Evolutionary conservation across 2,888 invertebrate genomes (phyloP).

Genomic region (Bellardia bayeri): DNA sequence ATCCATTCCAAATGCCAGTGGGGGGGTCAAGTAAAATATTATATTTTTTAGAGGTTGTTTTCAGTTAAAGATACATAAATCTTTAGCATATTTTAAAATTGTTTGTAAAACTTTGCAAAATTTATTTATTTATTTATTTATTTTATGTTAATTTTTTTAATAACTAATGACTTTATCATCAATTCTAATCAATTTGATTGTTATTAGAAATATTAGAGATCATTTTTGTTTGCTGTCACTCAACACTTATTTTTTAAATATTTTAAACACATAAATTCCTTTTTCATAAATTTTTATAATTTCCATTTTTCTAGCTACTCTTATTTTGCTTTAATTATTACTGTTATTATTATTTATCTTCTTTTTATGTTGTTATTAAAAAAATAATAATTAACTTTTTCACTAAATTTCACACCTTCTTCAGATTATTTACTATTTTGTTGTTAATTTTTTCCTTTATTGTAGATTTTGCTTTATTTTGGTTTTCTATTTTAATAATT

Average conservation of each 20-base stretch:
- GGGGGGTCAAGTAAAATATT: background rate
- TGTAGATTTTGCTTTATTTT: slow-evolving; percentile 31
- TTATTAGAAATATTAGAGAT: slow-evolving; percentile 2
- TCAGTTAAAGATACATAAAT: background rate
- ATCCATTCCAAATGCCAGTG: slow-evolving; percentile 14
- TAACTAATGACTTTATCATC: background rate
- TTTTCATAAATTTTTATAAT: background rate
- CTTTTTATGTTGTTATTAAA: background rate
- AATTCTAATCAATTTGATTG: background rate
- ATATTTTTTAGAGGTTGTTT: slow-evolving; percentile 8
- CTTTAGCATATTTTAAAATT: background rate
- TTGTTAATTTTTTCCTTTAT: slow-evolving; percentile 29
- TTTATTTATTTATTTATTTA: background rate
- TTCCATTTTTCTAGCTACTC: background rate
- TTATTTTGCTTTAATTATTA: background rate
- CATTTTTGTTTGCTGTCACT: background rate
- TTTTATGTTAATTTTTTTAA: slow-evolving; percentile 14
- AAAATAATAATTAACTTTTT: slow-evolving; percentile 18
- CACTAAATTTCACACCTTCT: slow-evolving; percentile 34
- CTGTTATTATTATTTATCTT: slow-evolving; percentile 10
- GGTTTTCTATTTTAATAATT: slow-evolving; percentile 52
- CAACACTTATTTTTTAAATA: background rate
- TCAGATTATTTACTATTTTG: background rate
- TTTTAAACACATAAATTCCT: background rate
- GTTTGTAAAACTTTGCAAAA: background rate